These are phyloP conservation scores for Sebastes cheni DNA, from an alignment of 2,797 vertebrate genomes.

Conservation along the genomic window DNA sequence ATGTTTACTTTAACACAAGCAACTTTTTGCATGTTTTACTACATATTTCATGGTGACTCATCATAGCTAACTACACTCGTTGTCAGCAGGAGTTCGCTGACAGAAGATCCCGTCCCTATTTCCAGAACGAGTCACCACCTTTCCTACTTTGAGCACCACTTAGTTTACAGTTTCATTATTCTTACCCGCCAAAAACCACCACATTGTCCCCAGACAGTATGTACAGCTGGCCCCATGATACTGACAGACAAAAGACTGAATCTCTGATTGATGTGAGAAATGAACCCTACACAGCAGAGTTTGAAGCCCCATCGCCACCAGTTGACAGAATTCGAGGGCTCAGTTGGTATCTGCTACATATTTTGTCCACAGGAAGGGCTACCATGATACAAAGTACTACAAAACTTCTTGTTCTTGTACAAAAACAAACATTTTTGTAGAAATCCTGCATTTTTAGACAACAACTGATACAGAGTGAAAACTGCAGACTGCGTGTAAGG, in stretches of 20 bases:
- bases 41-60: slow-evolving; percentile 37
- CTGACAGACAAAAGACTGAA: slow-evolving; percentile 46
- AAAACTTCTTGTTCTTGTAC: slow-evolving; percentile 84
- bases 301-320: slow-evolving; percentile 52
- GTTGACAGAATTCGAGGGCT: slow-evolving; percentile 62
- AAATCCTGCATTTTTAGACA: slow-evolving; percentile 80
- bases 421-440: slow-evolving; percentile 83
- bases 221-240: slow-evolving; percentile 47
- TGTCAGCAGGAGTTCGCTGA: slow-evolving; percentile 22
- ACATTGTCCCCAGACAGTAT: slow-evolving; percentile 56
- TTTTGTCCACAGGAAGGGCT: slow-evolving; percentile 73
- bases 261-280: slow-evolving; percentile 55
- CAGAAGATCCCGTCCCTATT: slow-evolving; percentile 18
- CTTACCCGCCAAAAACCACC: slow-evolving; percentile 29
- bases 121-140: slow-evolving; percentile 29
- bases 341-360: slow-evolving; percentile 79
- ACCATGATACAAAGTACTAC: slow-evolving; percentile 85
- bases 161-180: slow-evolving; percentile 34
- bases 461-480: slow-evolving; percentile 71
- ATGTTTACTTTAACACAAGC: slow-evolving; percentile 14
- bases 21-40: slow-evolving; percentile 44
- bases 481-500: slow-evolving; percentile 51
- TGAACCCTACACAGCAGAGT: slow-evolving; percentile 72
- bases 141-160: slow-evolving; percentile 12
- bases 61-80: slow-evolving; percentile 20